Evolutionary conservation across 2,888 invertebrate species (phyloP).

Genomic region (Smittia aterrima): DNA sequence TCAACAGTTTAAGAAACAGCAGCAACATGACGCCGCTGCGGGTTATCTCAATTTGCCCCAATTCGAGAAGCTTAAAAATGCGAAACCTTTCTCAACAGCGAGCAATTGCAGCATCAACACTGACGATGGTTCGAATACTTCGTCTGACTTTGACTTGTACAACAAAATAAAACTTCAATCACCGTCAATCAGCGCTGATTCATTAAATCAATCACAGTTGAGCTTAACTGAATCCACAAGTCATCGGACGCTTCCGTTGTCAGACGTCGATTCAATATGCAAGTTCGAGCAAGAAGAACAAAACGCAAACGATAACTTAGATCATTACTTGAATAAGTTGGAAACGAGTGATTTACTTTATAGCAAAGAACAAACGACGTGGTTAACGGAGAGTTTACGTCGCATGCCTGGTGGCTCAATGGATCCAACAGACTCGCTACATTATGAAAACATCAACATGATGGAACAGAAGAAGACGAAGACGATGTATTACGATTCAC

Average conservation of each 20-base stretch:
- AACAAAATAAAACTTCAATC: conserved; percentile 51
- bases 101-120: conserved; percentile 54
- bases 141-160: conserved; percentile 53
- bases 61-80: conserved; percentile 42
- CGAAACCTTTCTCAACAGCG: conserved; percentile 50
- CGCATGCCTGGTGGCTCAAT: not conserved
- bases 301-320: conserved; percentile 62
- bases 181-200: conserved; percentile 48
- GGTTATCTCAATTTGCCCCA: conserved; percentile 46
- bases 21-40: conserved; percentile 45
- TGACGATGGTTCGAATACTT: conserved; percentile 53
- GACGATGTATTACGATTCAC: conserved; percentile 36
- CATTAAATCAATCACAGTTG: conserved; percentile 49
- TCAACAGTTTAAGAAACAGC: conserved; percentile 50
- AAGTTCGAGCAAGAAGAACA: conserved; percentile 57
- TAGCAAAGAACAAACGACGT: conserved; percentile 45
- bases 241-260: conserved; percentile 67
- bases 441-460: conserved; percentile 40
- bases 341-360: conserved; percentile 57
- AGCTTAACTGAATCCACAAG: conserved; percentile 57
- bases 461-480: conserved; percentile 16
- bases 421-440: conserved; percentile 3
- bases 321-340: conserved; percentile 66
- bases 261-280: conserved; percentile 67
- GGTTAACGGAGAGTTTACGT: conserved; percentile 29